Base-by-base conservation (phyloP, 2,113 vertebrate species). In the Pteropus alecto region DNA sequence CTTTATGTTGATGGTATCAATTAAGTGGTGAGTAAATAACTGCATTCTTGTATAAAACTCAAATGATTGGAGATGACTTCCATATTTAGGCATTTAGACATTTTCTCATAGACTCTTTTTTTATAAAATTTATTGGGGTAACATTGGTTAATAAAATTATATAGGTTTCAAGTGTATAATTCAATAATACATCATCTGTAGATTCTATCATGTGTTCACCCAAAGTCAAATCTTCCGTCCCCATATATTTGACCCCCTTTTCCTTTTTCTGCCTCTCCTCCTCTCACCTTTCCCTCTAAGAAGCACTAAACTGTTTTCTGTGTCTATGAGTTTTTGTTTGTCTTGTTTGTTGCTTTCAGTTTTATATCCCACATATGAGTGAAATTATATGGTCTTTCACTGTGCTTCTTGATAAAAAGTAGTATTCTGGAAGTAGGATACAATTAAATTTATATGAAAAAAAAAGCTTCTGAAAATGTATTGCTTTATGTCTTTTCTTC, bases 1-100 rank as follows among this genome's bases (percentile, higher is more conserved):
- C 43, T 74, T 94, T 79, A 85, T 89, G 65, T 48, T 83, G 77
- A 90, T 96, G 61, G 21, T 73, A 61, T 68, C 71, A 51, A n/a
- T 91, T 87, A 88, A 78, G 35, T 79, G 19, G 51, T 86, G 7
- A 13, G 48, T 76, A 89, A 94, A 89, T n/a, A 94, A 76, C 19
- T 84, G 38, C 51, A 3, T 58, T 87, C n/a, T 71, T 73, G 24
- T 85, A 43, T 78, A 76, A 95, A 96, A 86, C 28, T 88, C 91
- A 93, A 63, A 83, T 85, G 90, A 56, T 1, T 51, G 56, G 30
- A 46, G n/a, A 56, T 76, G 60, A 74, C 76, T 88, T 85, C 35
- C 26, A 71, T 54, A 41, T 92, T 83, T 71, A 88, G 90, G n/a
- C 24, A 94, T 38, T 38, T 38, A 38, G 38, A 38, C 6, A 67